Percentiles rank a stretch among this genome's conserved stretches.
Conservation (phyloP, 2,113 vertebrate genomes). For the Nannobrachium achirus region DNA sequence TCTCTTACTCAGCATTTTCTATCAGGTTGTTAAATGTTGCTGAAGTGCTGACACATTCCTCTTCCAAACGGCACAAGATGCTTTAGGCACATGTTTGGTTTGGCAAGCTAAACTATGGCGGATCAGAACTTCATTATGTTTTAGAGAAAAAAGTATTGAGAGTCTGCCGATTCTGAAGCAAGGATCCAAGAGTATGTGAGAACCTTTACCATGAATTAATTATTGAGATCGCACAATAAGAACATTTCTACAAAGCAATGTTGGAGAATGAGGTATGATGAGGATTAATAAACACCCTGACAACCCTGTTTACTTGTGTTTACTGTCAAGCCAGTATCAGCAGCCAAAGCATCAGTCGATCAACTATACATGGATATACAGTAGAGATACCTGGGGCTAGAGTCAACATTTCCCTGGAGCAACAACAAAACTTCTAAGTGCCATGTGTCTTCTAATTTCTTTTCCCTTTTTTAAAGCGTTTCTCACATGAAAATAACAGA, state of each 20-base stretch:
- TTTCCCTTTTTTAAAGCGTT: too few species aligned
- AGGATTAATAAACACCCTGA: conserved; percentile 22
- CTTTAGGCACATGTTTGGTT: conserved; percentile 40
- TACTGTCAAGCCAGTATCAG: conserved; percentile 26
- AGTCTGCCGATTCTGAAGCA: conserved; percentile 4
- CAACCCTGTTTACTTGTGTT: conserved; percentile 12
- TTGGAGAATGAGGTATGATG: conserved; percentile 7
- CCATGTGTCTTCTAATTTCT: too few species aligned
- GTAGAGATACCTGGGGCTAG: too few species aligned
- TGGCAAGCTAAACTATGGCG: conserved; percentile 21
- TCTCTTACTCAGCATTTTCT: neutral
- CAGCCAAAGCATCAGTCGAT: too few species aligned
- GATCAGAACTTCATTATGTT: neutral
- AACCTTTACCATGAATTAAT: neutral
- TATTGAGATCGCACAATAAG: conserved; percentile 13
- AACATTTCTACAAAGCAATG: conserved; percentile 16
- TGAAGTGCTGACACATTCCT: neutral
- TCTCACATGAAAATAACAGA: too few species aligned
- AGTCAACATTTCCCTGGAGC: too few species aligned
- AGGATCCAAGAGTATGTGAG: neutral
- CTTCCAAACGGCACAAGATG: conserved; percentile 3
- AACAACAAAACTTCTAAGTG: too few species aligned
- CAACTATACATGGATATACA: neutral
- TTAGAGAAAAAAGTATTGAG: neutral
- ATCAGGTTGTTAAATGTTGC: neutral